These are phyloP conservation scores for Syndactyla subalaris DNA, from an alignment of 2,797 vertebrate species.

Conservation along the genomic window DNA sequence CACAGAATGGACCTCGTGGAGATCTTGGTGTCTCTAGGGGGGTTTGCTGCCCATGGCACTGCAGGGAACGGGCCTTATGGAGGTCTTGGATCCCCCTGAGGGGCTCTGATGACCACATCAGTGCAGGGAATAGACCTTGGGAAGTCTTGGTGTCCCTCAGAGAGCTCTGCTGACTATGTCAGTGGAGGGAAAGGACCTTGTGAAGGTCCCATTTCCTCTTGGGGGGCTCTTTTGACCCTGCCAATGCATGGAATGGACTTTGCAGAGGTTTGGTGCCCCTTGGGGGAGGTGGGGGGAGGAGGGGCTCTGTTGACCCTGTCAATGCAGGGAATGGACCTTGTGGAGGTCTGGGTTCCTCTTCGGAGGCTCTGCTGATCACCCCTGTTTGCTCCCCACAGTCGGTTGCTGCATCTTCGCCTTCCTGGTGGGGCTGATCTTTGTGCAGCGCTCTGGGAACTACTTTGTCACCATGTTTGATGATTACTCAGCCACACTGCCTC, in stretches of 20 bases:
- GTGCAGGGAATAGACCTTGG: neutral
- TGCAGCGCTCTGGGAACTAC: slow-evolving; percentile 95
- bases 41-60: no score
- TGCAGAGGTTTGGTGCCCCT: neutral
- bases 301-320: neutral
- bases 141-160: neutral
- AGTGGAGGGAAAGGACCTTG: neutral
- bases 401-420: slow-evolving; percentile 92
- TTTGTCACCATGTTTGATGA: slow-evolving; percentile 97
- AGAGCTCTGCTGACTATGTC: neutral
- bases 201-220: neutral
- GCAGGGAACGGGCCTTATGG: no score
- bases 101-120: neutral
- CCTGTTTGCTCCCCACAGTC: slow-evolving; percentile 77
- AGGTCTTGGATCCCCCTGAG: no score
- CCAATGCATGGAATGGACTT: neutral
- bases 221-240: neutral
- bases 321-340: neutral
- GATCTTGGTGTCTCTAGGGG: neutral
- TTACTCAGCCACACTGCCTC: slow-evolving; percentile 92
- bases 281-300: no score
- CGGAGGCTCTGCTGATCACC: neutral
- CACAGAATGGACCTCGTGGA: neutral
- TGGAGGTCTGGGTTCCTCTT: neutral
- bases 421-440: slow-evolving; percentile 90